Percentiles rank a stretch among this genome's conserved stretches.
Evolutionary conservation across 2,113 vertebrate genomes (phyloP).

Genomic region (Cervus canadensis): DNA sequence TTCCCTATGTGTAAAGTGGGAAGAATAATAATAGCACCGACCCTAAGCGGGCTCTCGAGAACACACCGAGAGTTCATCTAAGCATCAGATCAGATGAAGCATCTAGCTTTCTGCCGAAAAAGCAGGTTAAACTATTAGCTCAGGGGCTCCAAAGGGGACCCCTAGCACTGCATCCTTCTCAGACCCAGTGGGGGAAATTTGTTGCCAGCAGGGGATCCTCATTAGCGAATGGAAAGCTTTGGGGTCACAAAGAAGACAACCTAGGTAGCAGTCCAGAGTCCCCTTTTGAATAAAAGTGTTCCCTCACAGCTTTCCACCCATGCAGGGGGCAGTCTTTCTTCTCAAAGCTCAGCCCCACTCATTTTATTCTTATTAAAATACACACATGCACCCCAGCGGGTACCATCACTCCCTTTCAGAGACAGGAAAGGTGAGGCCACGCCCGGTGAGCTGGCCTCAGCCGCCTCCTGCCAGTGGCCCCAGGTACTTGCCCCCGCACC

Average conservation of each 20-base stretch:
- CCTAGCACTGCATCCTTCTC: neutral
- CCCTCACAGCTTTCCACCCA: neutral
- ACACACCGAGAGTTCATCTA: neutral
- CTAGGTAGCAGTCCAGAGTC: neutral
- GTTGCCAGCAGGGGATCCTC: neutral
- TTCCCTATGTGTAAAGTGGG: neutral
- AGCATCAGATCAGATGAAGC: neutral
- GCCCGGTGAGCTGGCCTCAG: neutral
- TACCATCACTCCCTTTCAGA: neutral
- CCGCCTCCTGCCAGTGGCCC: neutral
- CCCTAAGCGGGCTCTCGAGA: neutral
- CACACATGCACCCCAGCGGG: neutral
- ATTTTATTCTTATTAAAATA: neutral
- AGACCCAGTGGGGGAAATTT: neutral
- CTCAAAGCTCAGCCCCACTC: neutral
- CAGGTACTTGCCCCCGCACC: no score
- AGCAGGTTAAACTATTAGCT: neutral
- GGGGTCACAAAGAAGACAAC: neutral
- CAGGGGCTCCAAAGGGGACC: neutral
- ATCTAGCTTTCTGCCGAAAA: neutral
- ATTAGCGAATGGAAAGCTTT: neutral
- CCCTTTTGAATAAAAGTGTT: neutral
- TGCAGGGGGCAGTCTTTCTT: accelerated
- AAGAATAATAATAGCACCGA: neutral
- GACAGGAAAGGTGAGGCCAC: neutral